Evolutionary conservation across 2,797 vertebrate species (phyloP).

Genomic region (Betta splendens): DNA sequence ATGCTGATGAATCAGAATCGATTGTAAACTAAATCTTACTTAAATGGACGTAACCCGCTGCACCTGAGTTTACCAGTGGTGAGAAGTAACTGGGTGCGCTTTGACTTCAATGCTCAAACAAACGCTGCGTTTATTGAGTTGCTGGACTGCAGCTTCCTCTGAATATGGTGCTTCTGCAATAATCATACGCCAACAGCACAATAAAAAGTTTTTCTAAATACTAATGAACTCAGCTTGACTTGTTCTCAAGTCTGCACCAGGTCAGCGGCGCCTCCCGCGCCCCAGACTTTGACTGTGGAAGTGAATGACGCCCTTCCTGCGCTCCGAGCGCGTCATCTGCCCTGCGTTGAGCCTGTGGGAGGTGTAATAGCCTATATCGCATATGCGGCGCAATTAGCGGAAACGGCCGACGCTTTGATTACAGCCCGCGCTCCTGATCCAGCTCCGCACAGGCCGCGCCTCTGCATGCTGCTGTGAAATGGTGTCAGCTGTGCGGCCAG

Average conservation of each 20-base stretch:
- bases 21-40: not conserved
- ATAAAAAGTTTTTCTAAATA: not conserved
- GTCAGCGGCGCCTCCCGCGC: not conserved
- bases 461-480: conserved; percentile 61
- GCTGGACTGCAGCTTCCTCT: not conserved
- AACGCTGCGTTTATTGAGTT: too few relatives aligned
- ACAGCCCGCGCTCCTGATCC: conserved; percentile 45
- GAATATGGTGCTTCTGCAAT: not conserved
- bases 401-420: conserved; percentile 33
- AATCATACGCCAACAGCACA: too few relatives aligned
- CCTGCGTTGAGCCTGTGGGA: conserved; percentile 29
- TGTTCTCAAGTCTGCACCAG: not conserved
- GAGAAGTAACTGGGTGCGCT: not conserved
- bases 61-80: not conserved
- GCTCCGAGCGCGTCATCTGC: not conserved
- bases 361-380: conserved; percentile 29
- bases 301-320: not conserved
- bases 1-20: not conserved
- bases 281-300: not conserved
- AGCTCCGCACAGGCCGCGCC: conserved; percentile 43
- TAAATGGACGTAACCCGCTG: not conserved
- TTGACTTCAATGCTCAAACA: too few relatives aligned
- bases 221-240: not conserved
- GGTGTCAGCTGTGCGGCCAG: conserved; percentile 44
- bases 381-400: conserved; percentile 38